phyloP scores from a whole-genome alignment of 1,140 invertebrate species.

The Drosophila kanapiae region DNA sequence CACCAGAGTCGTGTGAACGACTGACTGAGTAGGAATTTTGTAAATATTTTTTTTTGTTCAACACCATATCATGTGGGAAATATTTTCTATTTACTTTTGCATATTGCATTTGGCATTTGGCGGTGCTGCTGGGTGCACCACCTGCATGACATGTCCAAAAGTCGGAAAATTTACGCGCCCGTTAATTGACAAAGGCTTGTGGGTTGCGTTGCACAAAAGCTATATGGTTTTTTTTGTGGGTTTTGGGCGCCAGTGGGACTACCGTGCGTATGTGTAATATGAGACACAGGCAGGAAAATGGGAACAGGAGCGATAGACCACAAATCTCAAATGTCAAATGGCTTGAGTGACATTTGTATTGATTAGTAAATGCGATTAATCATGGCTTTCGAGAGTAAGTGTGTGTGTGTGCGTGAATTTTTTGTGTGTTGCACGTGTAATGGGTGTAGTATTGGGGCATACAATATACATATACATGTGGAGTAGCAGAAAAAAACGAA shows the following conservation, averaged over 20 bases:
- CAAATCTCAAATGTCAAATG: constrained; percentile 80
- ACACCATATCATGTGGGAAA: constrained; percentile 27
- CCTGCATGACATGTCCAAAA: constrained; percentile 44
- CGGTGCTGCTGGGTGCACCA: constrained; percentile 18
- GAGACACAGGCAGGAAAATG: constrained; percentile 25
- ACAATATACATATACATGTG: constrained; percentile 6
- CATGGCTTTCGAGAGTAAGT: constrained; percentile 44
- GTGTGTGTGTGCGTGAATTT: constrained; percentile 11
- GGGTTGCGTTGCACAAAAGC: constrained; percentile 30
- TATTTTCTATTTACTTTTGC: constrained; percentile 25
- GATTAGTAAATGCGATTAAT: constrained; percentile 82
- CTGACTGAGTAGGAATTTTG: constrained; percentile 23
- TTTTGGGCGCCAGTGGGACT: constrained; percentile 47
- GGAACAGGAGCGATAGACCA: constrained; percentile 51
- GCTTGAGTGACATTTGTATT: constrained; percentile 79
- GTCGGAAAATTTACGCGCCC: constrained; percentile 66
- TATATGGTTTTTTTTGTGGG: constrained; percentile 11
- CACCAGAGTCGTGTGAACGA: constrained; percentile 23
- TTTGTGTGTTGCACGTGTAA: constrained; percentile 27
- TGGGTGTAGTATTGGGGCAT: constrained; percentile 52
- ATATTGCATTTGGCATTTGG: constrained; percentile 22
- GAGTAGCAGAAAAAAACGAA: neutral
- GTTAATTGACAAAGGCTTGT: constrained; percentile 59
- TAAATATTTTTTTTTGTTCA: neutral
- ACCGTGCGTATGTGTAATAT: constrained; percentile 78